These are phyloP conservation scores for Chionomys nivalis DNA, from an alignment of 2,113 vertebrate genomes.

Conservation along the genomic window DNA sequence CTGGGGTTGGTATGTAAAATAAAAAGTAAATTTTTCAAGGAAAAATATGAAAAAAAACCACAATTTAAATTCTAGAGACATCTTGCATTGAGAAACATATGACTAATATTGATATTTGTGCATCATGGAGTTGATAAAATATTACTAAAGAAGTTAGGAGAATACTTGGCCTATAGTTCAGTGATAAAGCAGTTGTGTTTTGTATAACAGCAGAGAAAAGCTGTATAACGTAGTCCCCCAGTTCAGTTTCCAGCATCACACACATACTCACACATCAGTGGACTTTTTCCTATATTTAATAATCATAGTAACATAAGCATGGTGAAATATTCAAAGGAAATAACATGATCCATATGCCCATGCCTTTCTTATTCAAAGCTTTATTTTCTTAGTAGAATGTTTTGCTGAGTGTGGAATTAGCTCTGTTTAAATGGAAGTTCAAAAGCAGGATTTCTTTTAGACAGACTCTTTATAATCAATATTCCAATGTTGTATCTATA, in stretches of 20 bases:
- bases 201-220: background rate
- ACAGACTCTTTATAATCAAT: background rate
- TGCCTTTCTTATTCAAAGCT: background rate
- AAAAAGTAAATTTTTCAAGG: background rate
- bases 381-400: slow-evolving; percentile 31
- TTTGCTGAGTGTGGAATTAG: background rate
- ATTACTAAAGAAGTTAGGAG: background rate
- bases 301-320: background rate
- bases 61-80: background rate
- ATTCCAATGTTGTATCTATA: background rate
- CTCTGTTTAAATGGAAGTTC: background rate
- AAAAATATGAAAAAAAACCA: background rate
- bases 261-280: background rate
- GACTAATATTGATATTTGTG: background rate
- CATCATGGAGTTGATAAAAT: background rate
- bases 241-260: background rate
- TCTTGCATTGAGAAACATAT: background rate
- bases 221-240: no score
- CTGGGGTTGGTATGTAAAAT: no score
- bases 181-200: background rate
- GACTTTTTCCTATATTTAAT: background rate
- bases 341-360: background rate
- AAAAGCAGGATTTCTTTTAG: background rate
- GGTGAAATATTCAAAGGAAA: background rate
- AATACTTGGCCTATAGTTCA: background rate